phyloP scores from a whole-genome alignment of 2,113 vertebrate species.

The Acrocephalus kingi region DNA sequence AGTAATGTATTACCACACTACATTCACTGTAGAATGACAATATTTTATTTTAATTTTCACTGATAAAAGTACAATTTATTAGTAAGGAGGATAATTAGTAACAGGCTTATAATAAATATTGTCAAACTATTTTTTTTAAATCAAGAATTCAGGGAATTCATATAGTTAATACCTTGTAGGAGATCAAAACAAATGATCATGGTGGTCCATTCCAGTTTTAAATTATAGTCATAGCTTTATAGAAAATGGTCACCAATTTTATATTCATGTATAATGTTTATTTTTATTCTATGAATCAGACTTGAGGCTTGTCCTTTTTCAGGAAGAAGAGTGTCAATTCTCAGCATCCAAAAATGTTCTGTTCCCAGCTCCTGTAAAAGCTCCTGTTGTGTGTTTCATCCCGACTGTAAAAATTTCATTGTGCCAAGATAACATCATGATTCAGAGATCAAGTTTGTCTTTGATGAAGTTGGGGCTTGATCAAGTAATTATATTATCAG shows the following conservation, averaged over 20 bases:
- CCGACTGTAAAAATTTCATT: neutral
- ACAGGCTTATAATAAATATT: neutral
- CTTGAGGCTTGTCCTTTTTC: neutral
- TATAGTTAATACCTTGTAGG: neutral
- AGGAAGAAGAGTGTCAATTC: neutral
- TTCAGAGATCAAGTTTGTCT: neutral
- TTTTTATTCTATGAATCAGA: neutral
- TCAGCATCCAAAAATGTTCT: neutral
- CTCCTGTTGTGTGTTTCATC: neutral
- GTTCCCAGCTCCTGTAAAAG: neutral
- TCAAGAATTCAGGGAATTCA: neutral
- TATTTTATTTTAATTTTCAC: neutral
- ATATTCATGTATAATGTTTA: neutral
- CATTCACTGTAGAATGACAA: neutral
- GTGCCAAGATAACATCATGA: neutral
- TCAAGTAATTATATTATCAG: neutral
- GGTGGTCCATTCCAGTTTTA: neutral
- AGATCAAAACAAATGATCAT: neutral
- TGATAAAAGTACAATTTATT: neutral
- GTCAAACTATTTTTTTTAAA: neutral
- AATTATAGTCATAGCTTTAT: neutral
- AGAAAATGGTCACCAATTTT: neutral
- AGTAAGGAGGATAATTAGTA: neutral
- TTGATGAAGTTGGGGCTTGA: neutral
- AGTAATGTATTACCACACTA: neutral